phyloP scores from a whole-genome alignment of 2,113 vertebrate genomes.

The Leptosomus discolor region DNA sequence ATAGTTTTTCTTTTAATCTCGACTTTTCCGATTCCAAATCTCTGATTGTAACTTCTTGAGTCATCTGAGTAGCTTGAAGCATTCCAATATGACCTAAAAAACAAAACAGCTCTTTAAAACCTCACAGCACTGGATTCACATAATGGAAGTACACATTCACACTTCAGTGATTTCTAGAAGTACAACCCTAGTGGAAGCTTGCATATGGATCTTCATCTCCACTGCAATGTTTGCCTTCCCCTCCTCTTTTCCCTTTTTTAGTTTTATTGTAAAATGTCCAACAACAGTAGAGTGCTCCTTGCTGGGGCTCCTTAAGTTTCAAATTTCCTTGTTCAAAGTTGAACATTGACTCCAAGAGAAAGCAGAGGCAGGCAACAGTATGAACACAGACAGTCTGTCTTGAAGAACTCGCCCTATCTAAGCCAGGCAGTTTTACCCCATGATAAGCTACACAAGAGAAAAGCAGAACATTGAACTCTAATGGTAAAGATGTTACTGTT shows the following conservation, averaged over 20 bases:
- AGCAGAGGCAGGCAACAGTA: not conserved
- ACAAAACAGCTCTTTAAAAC: slow-evolving; percentile 22
- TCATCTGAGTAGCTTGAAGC: slow-evolving; percentile 97
- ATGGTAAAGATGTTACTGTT: not conserved
- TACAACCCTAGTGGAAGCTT: not conserved
- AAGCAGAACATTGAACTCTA: not conserved
- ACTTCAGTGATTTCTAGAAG: not conserved
- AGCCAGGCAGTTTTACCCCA: not conserved
- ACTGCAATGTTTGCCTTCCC: not conserved
- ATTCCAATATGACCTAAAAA: slow-evolving; percentile 95
- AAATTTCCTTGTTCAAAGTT: not conserved
- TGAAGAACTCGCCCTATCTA: not conserved
- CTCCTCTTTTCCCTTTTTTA: not conserved
- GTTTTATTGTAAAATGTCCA: not conserved
- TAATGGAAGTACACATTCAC: not conserved
- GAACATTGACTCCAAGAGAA: not conserved
- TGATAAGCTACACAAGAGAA: not conserved
- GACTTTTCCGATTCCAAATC: slow-evolving; percentile 96
- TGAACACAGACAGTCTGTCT: not conserved
- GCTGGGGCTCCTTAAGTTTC: not conserved
- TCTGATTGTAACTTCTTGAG: slow-evolving; percentile 94
- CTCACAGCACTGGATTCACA: not conserved
- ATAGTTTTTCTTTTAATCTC: slow-evolving; percentile 89
- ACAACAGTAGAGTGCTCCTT: not conserved
- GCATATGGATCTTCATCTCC: not conserved